These are phyloP conservation scores for Epizoanthus rinbou DNA, from an alignment of 92 coral and sea anemone genomes.

Conservation along the genomic window DNA sequence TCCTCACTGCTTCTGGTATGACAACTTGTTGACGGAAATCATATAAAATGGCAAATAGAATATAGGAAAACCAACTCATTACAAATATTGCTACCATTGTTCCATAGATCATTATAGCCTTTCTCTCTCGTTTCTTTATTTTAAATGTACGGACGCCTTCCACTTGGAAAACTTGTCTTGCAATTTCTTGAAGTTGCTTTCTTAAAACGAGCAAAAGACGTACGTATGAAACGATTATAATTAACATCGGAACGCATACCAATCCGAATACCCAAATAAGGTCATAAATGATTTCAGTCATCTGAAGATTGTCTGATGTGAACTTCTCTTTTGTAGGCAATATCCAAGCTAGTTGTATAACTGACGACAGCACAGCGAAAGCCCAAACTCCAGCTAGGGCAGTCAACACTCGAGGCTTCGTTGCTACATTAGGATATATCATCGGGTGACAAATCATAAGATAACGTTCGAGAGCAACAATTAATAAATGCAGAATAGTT, in stretches of 20 bases:
- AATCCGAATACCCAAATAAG: conserved; percentile 18
- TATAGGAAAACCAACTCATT: conserved; percentile 34
- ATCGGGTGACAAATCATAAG: conserved; percentile 21
- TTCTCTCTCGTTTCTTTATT: conserved; percentile 28
- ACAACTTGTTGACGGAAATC: not conserved
- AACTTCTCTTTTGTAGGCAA: not conserved
- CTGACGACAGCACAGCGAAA: not conserved
- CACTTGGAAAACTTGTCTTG: conserved; percentile 8
- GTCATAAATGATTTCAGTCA: conserved; percentile 30
- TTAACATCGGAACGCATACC: conserved; percentile 4
- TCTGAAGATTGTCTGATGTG: not conserved
- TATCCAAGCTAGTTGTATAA: conserved; percentile 30
- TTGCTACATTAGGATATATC: not conserved
- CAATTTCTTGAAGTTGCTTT: conserved; percentile 21
- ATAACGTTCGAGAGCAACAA: conserved; percentile 29
- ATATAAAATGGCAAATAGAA: not conserved
- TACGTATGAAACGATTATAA: not conserved
- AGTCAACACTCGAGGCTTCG: not conserved
- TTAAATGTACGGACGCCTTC: not conserved
- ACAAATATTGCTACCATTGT: conserved; percentile 13
- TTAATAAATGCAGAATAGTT: conserved; percentile 21
- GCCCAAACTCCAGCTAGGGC: conserved; percentile 31
- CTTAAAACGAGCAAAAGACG: conserved; percentile 12
- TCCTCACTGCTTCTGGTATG: not conserved
- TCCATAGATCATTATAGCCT: conserved; percentile 16